These are phyloP conservation scores for Eledona agricola DNA, from an alignment of 2,888 invertebrate species.

Conservation along the genomic window DNA sequence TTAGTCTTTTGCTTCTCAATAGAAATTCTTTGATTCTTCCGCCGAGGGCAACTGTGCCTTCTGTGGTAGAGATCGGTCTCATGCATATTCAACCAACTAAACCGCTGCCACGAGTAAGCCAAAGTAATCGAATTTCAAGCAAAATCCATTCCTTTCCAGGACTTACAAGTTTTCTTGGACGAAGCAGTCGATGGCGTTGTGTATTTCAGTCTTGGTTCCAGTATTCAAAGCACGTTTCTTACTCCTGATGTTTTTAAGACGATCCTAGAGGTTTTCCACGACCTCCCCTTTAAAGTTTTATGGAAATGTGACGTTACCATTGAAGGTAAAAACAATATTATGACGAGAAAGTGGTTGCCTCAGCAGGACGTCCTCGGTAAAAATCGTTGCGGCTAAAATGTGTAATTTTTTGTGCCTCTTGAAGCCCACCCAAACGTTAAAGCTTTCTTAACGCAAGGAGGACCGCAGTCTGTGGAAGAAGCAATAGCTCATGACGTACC, in stretches of 20 bases:
- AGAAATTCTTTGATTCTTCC: conserved; percentile 54
- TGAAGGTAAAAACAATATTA: conserved; percentile 39
- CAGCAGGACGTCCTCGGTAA: conserved; percentile 45
- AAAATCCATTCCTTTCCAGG: conserved; percentile 41
- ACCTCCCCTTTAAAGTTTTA: conserved; percentile 39
- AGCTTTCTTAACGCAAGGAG: conserved; percentile 33
- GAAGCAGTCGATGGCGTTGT: conserved; percentile 52
- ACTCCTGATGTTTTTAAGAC: conserved; percentile 26
- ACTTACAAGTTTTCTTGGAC: conserved; percentile 51
- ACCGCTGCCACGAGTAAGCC: conserved; percentile 52
- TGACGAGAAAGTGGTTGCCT: conserved; percentile 44
- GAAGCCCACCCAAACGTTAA: conserved; percentile 31
- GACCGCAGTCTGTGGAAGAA: conserved; percentile 27
- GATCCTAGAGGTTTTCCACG: conserved; percentile 36
- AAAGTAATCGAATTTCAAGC: conserved; percentile 1
- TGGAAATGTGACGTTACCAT: conserved; percentile 44
- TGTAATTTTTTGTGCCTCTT: too few relatives aligned
- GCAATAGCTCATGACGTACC: conserved; percentile 12
- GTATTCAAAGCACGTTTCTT: conserved; percentile 40
- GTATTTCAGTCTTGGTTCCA: conserved; percentile 58
- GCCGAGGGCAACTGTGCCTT: conserved; percentile 53
- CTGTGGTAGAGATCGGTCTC: conserved; percentile 51
- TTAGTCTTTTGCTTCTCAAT: conserved; percentile 54
- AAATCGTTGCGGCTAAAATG: conserved; percentile 12
- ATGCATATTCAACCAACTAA: conserved; percentile 50